Evolutionary conservation across 2,888 invertebrate genomes (phyloP).

Genomic region (Plebejus melissa): DNA sequence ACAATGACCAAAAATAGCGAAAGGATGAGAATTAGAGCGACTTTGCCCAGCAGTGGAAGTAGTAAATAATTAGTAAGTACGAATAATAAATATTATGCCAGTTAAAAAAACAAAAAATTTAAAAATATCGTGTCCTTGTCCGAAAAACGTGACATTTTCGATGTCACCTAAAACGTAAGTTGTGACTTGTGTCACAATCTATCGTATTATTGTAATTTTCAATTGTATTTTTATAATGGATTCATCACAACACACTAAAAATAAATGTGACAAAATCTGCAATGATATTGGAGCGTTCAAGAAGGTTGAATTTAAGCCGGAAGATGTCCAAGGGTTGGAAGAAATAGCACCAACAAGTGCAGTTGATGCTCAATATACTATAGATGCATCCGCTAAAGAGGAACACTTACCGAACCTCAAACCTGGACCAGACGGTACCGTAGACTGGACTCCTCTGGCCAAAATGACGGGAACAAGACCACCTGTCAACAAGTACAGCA

Average conservation of each 20-base stretch:
- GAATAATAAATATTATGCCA: too few species aligned
- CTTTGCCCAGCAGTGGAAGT: too few species aligned
- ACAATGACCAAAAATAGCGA: too few species aligned
- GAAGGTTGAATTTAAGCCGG: not conserved
- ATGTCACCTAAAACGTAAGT: not conserved
- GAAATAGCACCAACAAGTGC: not conserved
- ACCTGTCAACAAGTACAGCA: conserved; percentile 85
- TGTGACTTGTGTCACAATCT: not conserved
- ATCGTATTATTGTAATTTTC: not conserved
- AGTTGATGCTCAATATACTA: conserved; percentile 19
- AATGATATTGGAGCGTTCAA: conserved; percentile 6
- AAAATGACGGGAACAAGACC: conserved; percentile 86
- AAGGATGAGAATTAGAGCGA: too few species aligned
- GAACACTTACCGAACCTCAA: conserved; percentile 55
- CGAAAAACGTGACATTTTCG: not conserved
- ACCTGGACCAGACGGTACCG: conserved; percentile 85
- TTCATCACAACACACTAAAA: not conserved
- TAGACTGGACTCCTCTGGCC: conserved; percentile 85
- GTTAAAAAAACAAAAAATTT: too few species aligned
- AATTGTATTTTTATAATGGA: conserved; percentile 7
- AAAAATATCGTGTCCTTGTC: too few species aligned
- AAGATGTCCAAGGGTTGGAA: not conserved
- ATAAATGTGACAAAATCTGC: conserved; percentile 1
- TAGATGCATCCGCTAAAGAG: conserved; percentile 38
- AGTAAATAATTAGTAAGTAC: too few species aligned